These are phyloP conservation scores for Acanthopleura granulata DNA, from an alignment of 2,888 invertebrate species.

Conservation along the genomic window DNA sequence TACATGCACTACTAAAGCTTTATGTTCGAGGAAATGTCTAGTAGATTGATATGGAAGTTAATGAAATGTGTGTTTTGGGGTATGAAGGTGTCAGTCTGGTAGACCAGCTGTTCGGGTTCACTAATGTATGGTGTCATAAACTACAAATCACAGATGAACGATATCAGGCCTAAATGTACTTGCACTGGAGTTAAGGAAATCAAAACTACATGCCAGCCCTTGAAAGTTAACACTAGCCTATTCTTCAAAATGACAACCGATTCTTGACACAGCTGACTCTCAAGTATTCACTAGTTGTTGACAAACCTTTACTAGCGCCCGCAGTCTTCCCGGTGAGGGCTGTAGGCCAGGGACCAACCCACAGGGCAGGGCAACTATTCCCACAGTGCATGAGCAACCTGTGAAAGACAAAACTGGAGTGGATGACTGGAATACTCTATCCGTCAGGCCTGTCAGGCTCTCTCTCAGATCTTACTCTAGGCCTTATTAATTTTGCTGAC, in stretches of 20 bases:
- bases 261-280: not conserved
- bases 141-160: conserved; percentile 4
- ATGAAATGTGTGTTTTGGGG: not conserved
- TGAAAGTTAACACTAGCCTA: conserved; percentile 1
- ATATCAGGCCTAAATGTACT: not conserved
- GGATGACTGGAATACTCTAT: not conserved
- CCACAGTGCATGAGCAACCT: not conserved
- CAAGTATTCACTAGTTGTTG: conserved; percentile 7
- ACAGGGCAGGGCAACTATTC: not conserved
- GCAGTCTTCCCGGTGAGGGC: not conserved
- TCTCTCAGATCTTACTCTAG: not conserved
- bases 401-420: not conserved
- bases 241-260: not conserved
- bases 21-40: too few relatives aligned
- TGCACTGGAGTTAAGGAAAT: not conserved
- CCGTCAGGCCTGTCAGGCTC: not conserved
- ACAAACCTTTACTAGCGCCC: not conserved
- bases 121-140: not conserved
- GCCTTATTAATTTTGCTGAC: not conserved
- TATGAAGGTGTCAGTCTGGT: not conserved
- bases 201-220: conserved; percentile 3
- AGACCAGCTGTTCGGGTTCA: not conserved
- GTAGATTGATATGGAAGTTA: too few relatives aligned
- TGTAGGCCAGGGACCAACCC: not conserved
- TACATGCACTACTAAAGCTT: too few relatives aligned